Percentiles rank a stretch among this genome's conserved stretches.
Evolutionary conservation across 1,140 invertebrate species (phyloP).

Genomic region (Hormaphis cornu): DNA sequence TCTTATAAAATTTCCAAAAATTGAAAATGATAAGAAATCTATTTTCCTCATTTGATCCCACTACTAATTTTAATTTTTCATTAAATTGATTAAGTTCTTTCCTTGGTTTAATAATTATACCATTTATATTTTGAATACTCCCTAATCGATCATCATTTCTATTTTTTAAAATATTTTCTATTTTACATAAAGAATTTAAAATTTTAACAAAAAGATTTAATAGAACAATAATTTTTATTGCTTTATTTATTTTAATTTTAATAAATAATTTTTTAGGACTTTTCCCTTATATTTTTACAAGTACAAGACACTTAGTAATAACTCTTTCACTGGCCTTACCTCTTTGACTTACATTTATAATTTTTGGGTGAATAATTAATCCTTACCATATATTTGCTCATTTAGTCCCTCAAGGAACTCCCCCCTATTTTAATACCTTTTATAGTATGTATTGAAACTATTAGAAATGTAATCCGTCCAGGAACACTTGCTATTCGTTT

Average conservation of each 20-base stretch:
- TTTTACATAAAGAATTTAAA: conserved; percentile 43
- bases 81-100: conserved; percentile 49
- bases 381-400: background rate
- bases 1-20: conserved; percentile 43
- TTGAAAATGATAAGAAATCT: conserved; percentile 50
- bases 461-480: conserved; percentile 44
- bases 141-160: background rate
- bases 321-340: conserved; percentile 7
- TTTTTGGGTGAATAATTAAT: conserved; percentile 47
- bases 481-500: background rate
- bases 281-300: conserved; percentile 21
- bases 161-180: background rate
- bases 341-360: conserved; percentile 15
- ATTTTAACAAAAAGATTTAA: conserved; percentile 42
- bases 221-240: conserved; percentile 47
- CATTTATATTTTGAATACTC: conserved; percentile 5
- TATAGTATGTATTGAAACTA: conserved; percentile 51
- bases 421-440: conserved; percentile 36
- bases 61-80: conserved; percentile 43
- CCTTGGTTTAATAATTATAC: conserved; percentile 45
- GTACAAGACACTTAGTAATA: conserved; percentile 38
- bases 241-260: conserved; percentile 45
- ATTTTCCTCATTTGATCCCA: conserved; percentile 49
- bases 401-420: background rate
- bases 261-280: background rate